Evolutionary conservation across 2,113 vertebrate species (phyloP).

Genomic region (Chlorodrepanis virens): DNA sequence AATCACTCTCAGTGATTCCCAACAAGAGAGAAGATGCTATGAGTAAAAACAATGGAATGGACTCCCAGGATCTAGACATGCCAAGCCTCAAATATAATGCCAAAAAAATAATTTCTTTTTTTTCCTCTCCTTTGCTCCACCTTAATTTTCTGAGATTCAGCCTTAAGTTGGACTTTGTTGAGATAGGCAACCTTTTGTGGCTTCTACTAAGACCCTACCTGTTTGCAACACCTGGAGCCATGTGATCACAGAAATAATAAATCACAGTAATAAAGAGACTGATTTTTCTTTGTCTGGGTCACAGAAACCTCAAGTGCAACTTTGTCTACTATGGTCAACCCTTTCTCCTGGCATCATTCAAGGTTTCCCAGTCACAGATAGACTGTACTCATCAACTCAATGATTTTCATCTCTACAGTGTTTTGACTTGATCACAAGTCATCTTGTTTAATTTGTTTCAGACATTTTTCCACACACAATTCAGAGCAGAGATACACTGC

Average conservation of each 20-base stretch:
- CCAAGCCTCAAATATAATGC: not conserved
- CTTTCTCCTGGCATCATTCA: not conserved
- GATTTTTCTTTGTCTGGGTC: not conserved
- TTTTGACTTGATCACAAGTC: slow-evolving; percentile 47
- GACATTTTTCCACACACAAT: not conserved
- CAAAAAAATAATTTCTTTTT: not conserved
- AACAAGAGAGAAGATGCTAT: not conserved
- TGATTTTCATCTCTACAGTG: not conserved
- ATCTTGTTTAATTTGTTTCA: slow-evolving; percentile 33
- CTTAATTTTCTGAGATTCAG: not conserved
- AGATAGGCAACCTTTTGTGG: not conserved
- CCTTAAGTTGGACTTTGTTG: not conserved
- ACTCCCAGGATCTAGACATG: not conserved
- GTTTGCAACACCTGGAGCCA: accelerated
- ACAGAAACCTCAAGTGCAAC: not conserved
- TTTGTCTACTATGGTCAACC: not conserved
- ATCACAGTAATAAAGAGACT: not conserved
- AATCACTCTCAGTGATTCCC: slow-evolving; percentile 2
- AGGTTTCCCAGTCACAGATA: not conserved
- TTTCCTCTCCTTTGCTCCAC: not conserved
- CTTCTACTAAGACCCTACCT: not conserved
- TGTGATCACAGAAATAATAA: not conserved
- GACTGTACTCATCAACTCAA: not conserved
- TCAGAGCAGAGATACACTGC: not conserved
- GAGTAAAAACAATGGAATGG: slow-evolving; percentile 40